Conservation (phyloP, 1,140 invertebrate species). For the Sarcophaga bullata region DNA sequence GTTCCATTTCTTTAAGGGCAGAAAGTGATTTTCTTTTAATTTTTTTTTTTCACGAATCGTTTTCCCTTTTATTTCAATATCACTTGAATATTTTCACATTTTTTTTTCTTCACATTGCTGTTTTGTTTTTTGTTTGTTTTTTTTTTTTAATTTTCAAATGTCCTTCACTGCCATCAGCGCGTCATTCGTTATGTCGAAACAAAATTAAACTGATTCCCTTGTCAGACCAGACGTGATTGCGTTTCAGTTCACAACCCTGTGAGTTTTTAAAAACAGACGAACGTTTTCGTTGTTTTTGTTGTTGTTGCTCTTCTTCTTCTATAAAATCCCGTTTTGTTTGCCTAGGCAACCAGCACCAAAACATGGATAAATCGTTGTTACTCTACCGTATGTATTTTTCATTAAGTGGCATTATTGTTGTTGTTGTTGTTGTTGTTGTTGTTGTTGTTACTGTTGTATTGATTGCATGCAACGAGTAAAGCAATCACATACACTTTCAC, state of each 20-base stretch:
- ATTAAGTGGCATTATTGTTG: background rate
- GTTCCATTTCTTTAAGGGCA: constrained; percentile 52
- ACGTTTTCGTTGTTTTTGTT: background rate
- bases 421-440: no score
- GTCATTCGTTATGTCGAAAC: constrained; percentile 11
- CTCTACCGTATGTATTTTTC: background rate
- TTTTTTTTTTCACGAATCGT: background rate
- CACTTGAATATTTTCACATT: constrained; percentile 32
- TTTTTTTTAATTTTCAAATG: constrained; percentile 10
- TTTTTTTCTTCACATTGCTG: background rate
- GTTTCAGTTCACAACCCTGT: constrained; percentile 25
- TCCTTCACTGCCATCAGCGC: background rate
- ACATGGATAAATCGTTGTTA: background rate
- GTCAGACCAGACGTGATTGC: constrained; percentile 38
- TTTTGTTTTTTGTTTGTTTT: background rate
- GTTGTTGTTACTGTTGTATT: no score
- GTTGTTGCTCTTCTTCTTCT: background rate
- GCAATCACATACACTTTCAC: no score
- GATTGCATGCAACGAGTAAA: no score
- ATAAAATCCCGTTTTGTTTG: background rate
- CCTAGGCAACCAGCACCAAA: constrained; percentile 2
- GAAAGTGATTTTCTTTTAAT: constrained; percentile 10
- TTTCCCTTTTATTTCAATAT: constrained; percentile 27
- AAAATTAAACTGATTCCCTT: constrained; percentile 34
- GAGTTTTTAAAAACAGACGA: background rate